Conservation (phyloP, 30 jellyfish, hydroid and myxozoan species). For the Phacellophora camtschatica region DNA sequence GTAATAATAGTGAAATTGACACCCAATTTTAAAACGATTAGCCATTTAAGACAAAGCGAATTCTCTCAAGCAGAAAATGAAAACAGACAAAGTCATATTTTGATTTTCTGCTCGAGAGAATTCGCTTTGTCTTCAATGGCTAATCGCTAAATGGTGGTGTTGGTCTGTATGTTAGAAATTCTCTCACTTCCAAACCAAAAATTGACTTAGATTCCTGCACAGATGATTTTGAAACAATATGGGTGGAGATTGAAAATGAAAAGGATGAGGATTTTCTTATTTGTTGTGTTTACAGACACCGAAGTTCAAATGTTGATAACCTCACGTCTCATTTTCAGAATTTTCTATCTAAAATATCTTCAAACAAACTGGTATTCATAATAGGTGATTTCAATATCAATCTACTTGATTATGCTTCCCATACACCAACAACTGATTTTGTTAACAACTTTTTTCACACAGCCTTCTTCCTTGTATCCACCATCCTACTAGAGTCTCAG, state of each 20-base stretch:
- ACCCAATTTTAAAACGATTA: no score
- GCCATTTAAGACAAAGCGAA: no score
- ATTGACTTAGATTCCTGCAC: conserved; percentile 23
- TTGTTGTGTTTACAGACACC: conserved; percentile 42
- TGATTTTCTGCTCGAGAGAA: no score
- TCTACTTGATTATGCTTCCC: conserved; percentile 26
- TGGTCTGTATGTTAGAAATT: conserved; percentile 32
- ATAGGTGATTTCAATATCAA: conserved; percentile 48
- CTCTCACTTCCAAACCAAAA: conserved; percentile 30
- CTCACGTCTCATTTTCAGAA: conserved; percentile 22
- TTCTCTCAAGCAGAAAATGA: no score
- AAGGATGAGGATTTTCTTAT: background rate
- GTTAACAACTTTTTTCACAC: background rate
- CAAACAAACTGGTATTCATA: conserved; percentile 7
- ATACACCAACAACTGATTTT: conserved; percentile 36
- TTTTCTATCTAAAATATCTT: conserved; percentile 5
- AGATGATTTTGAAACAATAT: conserved; percentile 5
- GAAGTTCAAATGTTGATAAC: conserved; percentile 13
- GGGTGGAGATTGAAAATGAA: no score
- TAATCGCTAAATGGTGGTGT: conserved; percentile 54
- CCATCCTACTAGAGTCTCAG: conserved; percentile 33
- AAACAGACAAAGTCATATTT: no score
- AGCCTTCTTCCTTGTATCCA: conserved; percentile 23
- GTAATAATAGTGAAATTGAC: no score
- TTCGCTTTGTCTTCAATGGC: no score